Evolutionary conservation across 2,888 invertebrate species (phyloP), one percentile per base, ranked within the genome.

Genomic region (Sarcophaga carnaria): DNA sequence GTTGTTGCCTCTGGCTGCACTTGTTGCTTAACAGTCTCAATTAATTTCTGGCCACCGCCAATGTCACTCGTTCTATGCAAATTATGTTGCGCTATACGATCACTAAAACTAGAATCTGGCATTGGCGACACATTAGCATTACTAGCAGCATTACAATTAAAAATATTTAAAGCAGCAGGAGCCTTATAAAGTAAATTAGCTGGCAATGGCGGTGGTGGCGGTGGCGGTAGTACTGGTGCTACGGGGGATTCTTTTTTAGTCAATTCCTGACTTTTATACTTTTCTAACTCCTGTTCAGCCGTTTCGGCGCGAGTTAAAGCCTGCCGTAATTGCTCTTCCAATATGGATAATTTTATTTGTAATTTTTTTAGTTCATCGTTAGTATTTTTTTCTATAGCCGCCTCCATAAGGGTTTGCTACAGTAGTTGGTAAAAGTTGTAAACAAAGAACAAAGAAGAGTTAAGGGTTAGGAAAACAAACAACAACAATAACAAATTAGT

Each of bases 331-430:
- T 95, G 94, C 60, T 94, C 94, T 90, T 95, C 95, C 8, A 94
- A 93, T 72, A 95, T 92, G 89, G 94, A 94, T 87, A 95, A 91
- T 91, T 94, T 95, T 89, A 95, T 94, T 90, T 95, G 94, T 86
- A 95, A 93, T 83, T 94, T 93, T 91, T 95, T 95, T 90, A 95
- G 93, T 91, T 95, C 94, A 75, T 94, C 94, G 91, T 93, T 93
- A 93, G 92, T 93, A 91, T 90, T 91, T 92, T 93, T 93, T 91
- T 94, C 94, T 80, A 94, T 94, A 89, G 95, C 94, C 90, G 94
- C 94, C 90, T 95, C 95, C 91, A 94, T 94, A 82, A 95, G 91
- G 91, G 93, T 94, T 89, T 94, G 94, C 94, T 94, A 92, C 90
- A 91, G 89, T 77, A 80, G 76, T 80, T 70, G 85, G 85, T 88